Conservation (phyloP, 2,888 invertebrate genomes). For the Xestia sexstrigata region DNA sequence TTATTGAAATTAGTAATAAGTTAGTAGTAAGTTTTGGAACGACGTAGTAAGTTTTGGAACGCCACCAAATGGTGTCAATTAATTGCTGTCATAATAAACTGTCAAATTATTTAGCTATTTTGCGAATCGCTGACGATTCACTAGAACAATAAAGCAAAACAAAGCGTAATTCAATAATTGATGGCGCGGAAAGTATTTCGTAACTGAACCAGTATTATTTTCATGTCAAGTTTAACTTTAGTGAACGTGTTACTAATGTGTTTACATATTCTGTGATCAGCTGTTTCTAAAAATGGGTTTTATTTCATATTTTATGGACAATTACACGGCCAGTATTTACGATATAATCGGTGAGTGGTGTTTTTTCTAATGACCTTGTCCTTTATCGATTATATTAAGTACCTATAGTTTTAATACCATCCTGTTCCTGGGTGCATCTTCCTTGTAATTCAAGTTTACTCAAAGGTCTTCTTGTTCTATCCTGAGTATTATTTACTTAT, state of each 20-base stretch:
- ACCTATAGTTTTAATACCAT: constrained; percentile 20
- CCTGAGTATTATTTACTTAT: neutral
- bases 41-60: constrained; percentile 30
- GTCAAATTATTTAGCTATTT: constrained; percentile 52
- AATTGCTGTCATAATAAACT: constrained; percentile 36
- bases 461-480: constrained; percentile 5
- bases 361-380: constrained; percentile 55
- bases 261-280: constrained; percentile 59
- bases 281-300: constrained; percentile 79
- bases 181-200: constrained; percentile 61
- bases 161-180: constrained; percentile 71
- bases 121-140: constrained; percentile 67
- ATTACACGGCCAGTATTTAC: constrained; percentile 84
- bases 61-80: neutral
- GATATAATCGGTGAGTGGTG: constrained; percentile 85
- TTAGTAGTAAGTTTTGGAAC: constrained; percentile 26
- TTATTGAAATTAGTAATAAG: neutral
- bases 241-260: constrained; percentile 51
- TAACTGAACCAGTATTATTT: constrained; percentile 64
- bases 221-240: constrained; percentile 58
- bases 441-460: neutral
- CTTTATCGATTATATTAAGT: constrained; percentile 34
- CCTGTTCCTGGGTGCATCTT: constrained; percentile 12
- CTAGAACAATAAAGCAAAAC: constrained; percentile 69
- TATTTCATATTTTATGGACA: constrained; percentile 82